Evolutionary conservation across 2,113 vertebrate genomes (phyloP).

Genomic region (Strigops habroptila): DNA sequence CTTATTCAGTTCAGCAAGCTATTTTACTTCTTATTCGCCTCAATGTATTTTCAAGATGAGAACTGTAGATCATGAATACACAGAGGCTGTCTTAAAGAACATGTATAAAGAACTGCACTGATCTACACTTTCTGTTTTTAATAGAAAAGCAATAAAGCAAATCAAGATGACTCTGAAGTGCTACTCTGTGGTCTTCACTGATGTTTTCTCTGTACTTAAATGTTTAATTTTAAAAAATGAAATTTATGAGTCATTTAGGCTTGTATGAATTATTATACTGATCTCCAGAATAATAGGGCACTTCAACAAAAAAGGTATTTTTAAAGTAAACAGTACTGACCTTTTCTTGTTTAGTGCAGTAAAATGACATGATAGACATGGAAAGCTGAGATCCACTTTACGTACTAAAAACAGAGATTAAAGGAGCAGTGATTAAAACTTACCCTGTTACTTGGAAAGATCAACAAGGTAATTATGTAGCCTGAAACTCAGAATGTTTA

Average conservation of each 20-base stretch:
- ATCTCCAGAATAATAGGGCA: neutral
- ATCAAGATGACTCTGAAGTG: neutral
- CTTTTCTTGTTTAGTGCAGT: neutral
- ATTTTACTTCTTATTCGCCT: neutral
- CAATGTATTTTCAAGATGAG: neutral
- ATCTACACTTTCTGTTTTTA: neutral
- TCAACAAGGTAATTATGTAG: neutral
- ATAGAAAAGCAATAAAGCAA: neutral
- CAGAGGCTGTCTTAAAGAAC: neutral
- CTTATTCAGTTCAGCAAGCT: neutral
- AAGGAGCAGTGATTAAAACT: neutral
- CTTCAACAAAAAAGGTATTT: neutral
- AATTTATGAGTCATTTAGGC: neutral
- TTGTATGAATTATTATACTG: neutral
- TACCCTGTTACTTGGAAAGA: neutral
- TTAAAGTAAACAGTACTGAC: neutral
- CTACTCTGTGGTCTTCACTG: neutral
- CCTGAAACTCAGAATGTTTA: neutral
- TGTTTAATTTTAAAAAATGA: neutral
- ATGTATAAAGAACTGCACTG: neutral
- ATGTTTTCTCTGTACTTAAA: neutral
- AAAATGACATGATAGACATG: neutral
- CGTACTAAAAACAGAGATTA: neutral
- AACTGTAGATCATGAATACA: neutral
- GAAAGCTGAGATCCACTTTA: neutral